Percentiles rank a stretch among this genome's conserved stretches.
These are phyloP conservation scores for Trissolcus basalis DNA, from an alignment of 1,140 invertebrate species.

Conservation along the genomic window DNA sequence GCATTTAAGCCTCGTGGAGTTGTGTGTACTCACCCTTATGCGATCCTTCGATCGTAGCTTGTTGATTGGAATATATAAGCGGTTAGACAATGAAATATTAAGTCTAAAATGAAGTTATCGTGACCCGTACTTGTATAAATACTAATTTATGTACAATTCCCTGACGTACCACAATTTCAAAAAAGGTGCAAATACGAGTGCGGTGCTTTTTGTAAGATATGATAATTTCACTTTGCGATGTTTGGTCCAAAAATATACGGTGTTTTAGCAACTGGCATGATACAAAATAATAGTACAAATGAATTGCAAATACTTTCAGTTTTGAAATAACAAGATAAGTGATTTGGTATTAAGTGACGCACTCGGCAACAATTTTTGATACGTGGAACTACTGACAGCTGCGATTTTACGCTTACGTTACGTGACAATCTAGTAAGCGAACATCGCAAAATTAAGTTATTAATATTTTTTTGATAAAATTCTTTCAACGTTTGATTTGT, in stretches of 20 bases:
- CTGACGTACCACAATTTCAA: constrained; percentile 10
- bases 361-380: constrained; percentile 33
- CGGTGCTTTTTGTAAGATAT: constrained; percentile 8
- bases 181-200: constrained; percentile 24
- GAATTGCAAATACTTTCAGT: constrained; percentile 28
- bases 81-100: constrained; percentile 63
- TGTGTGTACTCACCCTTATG: constrained; percentile 72
- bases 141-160: not conserved
- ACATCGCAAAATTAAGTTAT: too few relatives aligned
- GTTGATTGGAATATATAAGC: constrained; percentile 72
- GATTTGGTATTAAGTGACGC: constrained; percentile 9
- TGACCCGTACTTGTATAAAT: not conserved
- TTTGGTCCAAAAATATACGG: not conserved
- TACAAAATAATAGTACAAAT: not conserved
- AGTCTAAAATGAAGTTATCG: not conserved
- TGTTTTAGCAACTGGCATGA: not conserved
- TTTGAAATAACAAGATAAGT: constrained; percentile 22
- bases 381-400: constrained; percentile 26
- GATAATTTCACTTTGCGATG: not conserved
- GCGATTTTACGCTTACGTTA: constrained; percentile 32
- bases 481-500: too few relatives aligned
- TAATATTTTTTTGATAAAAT: too few relatives aligned
- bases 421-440: constrained; percentile 2
- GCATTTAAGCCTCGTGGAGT: constrained; percentile 20
- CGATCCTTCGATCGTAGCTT: constrained; percentile 78